phyloP scores from a whole-genome alignment of 2,797 vertebrate species.

The Lophotriccus pileatus region DNA sequence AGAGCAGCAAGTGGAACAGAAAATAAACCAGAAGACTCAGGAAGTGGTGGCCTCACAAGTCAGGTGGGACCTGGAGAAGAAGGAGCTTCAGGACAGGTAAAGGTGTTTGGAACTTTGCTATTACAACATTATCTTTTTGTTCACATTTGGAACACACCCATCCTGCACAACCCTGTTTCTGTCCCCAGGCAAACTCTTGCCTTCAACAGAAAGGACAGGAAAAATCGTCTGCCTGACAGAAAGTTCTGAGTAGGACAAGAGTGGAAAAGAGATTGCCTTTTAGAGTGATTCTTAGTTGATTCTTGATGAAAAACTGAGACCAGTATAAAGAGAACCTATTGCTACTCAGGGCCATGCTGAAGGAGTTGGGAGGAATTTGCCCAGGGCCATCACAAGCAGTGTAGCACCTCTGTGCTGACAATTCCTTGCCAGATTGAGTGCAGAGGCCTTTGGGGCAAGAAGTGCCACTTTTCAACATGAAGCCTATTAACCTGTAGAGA shows the following conservation, averaged over 20 bases:
- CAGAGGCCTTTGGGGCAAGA: not conserved
- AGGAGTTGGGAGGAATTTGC: not conserved
- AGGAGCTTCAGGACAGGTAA: constrained; percentile 78
- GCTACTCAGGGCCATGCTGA: not conserved
- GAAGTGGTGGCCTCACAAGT: constrained; percentile 39
- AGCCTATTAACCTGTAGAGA: not conserved
- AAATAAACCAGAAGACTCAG: constrained; percentile 29
- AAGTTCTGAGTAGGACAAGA: not conserved
- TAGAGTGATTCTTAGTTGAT: not conserved
- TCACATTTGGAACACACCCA: not conserved
- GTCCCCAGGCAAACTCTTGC: not conserved
- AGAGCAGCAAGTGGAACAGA: constrained; percentile 62
- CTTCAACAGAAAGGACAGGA: not conserved
- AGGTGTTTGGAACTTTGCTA: not conserved
- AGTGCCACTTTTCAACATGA: not conserved
- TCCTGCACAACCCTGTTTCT: not conserved
- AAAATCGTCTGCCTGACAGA: not conserved
- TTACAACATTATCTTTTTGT: not conserved
- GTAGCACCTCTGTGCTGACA: not conserved
- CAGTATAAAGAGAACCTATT: not conserved
- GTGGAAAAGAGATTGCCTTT: not conserved
- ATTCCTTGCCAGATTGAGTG: not conserved
- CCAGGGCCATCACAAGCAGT: not conserved
- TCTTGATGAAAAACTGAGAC: not conserved
- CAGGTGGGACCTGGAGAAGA: constrained; percentile 65